phyloP scores from a whole-genome alignment of 2,888 invertebrate species.

The Polydrusus tereticollis region DNA sequence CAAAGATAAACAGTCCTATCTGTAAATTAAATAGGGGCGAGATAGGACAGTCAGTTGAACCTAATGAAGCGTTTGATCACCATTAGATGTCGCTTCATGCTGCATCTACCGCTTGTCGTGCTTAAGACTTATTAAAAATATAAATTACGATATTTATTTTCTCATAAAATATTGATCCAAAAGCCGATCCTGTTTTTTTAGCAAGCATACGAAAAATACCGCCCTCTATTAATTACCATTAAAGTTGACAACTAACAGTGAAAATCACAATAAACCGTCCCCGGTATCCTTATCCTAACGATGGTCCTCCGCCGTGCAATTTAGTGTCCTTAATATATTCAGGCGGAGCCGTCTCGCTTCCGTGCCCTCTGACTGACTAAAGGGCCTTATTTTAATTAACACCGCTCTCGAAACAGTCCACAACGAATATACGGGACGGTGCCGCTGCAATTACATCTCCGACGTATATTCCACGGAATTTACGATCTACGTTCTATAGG shows the following conservation, averaged over 20 bases:
- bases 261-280: background rate
- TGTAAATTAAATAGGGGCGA: too few relatives aligned
- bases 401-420: constrained; percentile 3
- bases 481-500: background rate
- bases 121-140: too few relatives aligned
- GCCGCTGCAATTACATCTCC: background rate
- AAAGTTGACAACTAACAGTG: background rate
- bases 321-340: constrained; percentile 11
- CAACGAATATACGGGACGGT: background rate
- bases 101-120: too few relatives aligned
- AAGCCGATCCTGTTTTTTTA: too few relatives aligned
- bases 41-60: too few relatives aligned
- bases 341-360: background rate
- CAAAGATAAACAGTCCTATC: too few relatives aligned
- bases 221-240: background rate
- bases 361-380: constrained; percentile 10
- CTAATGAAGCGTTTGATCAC: too few relatives aligned
- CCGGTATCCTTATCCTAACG: background rate
- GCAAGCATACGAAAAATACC: too few relatives aligned
- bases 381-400: constrained; percentile 18
- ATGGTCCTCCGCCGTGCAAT: background rate
- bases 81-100: too few relatives aligned
- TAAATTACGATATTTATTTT: too few relatives aligned
- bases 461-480: constrained; percentile 10
- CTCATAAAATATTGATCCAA: too few relatives aligned